Evolutionary conservation across 1,140 invertebrate species (phyloP).

Genomic region (Lordiphosa collinella): DNA sequence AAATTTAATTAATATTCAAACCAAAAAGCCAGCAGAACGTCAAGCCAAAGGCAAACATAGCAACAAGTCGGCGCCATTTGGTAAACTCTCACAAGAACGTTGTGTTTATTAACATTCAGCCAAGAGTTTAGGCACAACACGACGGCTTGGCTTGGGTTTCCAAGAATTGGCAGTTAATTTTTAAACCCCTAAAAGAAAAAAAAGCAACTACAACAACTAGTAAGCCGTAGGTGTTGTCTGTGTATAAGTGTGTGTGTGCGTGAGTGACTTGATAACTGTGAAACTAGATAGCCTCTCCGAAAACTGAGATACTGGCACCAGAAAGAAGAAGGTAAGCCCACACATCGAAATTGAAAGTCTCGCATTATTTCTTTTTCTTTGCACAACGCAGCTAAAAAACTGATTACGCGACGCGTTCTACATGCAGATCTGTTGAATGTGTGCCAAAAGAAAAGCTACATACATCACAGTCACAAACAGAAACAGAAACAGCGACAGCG

Average conservation of each 20-base stretch:
- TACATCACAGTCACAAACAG: constrained; percentile 14
- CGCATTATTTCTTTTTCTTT: constrained; percentile 3
- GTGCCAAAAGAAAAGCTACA: constrained; percentile 50
- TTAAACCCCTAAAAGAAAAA: constrained; percentile 36
- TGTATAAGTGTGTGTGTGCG: constrained; percentile 11
- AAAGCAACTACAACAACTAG: constrained; percentile 25
- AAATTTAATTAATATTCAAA: constrained; percentile 65
- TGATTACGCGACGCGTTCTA: constrained; percentile 75
- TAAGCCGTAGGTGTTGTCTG: constrained; percentile 38
- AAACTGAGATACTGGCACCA: not conserved
- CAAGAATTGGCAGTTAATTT: constrained; percentile 78
- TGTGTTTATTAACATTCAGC: constrained; percentile 67
- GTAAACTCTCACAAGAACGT: constrained; percentile 19
- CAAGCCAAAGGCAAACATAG: constrained; percentile 47
- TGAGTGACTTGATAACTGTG: constrained; percentile 45
- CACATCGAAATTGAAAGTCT: constrained; percentile 68
- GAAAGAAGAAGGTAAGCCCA: constrained; percentile 20
- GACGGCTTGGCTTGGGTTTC: constrained; percentile 32
- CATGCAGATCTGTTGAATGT: constrained; percentile 51
- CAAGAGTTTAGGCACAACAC: constrained; percentile 30
- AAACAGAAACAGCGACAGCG: constrained; percentile 5
- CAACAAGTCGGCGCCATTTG: constrained; percentile 67
- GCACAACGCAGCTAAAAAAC: constrained; percentile 48
- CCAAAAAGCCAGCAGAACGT: constrained; percentile 8
- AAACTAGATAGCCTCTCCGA: constrained; percentile 35